These are phyloP conservation scores for Agrotis ipsilon DNA, from an alignment of 2,888 invertebrate genomes.

Conservation along the genomic window DNA sequence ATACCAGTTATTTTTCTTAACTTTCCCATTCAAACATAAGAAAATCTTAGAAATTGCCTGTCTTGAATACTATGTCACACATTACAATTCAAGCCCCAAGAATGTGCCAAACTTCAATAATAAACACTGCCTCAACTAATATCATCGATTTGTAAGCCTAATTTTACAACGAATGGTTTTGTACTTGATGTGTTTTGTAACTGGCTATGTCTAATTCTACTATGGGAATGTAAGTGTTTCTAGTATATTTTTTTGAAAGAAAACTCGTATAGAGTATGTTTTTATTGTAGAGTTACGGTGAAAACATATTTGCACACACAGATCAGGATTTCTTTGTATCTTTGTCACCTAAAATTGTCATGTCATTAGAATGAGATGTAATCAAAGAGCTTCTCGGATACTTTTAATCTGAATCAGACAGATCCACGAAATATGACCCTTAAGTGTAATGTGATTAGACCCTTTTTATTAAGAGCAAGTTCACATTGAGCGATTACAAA, in stretches of 20 bases:
- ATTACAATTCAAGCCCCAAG: slow-evolving; percentile 4
- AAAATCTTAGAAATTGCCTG: not conserved
- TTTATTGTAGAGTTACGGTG: not conserved
- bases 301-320: too few species aligned
- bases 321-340: too few species aligned
- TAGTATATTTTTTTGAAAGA: not conserved
- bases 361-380: too few species aligned
- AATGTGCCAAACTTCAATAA: slow-evolving; percentile 49
- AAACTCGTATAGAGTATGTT: not conserved
- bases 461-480: too few species aligned
- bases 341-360: too few species aligned
- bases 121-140: slow-evolving; percentile 38
- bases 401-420: too few species aligned
- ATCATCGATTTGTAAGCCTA: slow-evolving; percentile 41
- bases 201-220: not conserved
- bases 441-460: too few species aligned
- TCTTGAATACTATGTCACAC: not conserved
- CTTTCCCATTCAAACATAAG: not conserved
- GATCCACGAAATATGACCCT: too few species aligned
- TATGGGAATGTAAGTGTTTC: not conserved
- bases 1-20: not conserved
- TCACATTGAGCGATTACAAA: too few species aligned
- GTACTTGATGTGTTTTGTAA: slow-evolving; percentile 27
- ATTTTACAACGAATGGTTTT: slow-evolving; percentile 58
- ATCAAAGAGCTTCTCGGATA: too few species aligned